Percentiles rank a stretch among this genome's conserved stretches.
These are phyloP conservation scores for Zosterops pallidus DNA, from an alignment of 2,113 vertebrate species.

Conservation along the genomic window DNA sequence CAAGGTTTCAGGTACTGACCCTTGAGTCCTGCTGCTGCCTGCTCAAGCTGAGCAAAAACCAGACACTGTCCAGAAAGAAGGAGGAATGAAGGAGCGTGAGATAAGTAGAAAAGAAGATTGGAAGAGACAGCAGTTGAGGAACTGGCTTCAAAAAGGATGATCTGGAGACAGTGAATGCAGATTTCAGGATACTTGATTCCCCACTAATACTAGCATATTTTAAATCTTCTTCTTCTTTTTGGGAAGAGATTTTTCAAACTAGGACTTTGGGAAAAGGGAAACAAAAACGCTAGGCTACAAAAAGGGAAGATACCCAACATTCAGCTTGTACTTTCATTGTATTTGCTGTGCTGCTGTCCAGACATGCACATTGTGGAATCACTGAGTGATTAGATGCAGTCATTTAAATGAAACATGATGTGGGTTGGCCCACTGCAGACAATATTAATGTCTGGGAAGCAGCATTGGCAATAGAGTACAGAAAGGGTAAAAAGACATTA, in stretches of 20 bases:
- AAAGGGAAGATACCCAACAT: not conserved
- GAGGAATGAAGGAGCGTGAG: not conserved
- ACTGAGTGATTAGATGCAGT: not conserved
- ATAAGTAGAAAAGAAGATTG: not conserved
- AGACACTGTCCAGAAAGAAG: not conserved
- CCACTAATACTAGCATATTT: not conserved
- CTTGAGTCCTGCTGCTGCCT: not conserved
- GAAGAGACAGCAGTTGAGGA: not conserved
- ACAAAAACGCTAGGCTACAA: not conserved
- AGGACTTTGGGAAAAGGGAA: not conserved
- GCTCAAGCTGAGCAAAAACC: not conserved
- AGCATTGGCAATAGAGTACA: not conserved
- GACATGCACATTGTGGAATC: not conserved
- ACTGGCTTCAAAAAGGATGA: not conserved
- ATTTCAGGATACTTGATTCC: not conserved
- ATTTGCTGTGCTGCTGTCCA: not conserved
- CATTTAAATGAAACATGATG: not conserved
- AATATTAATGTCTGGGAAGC: not conserved
- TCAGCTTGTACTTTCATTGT: not conserved
- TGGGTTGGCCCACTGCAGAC: not conserved
- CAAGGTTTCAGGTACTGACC: not conserved
- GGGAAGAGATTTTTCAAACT: not conserved
- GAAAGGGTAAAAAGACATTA: not conserved
- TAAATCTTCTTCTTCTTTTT: not conserved
- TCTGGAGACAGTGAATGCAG: not conserved